These are phyloP conservation scores for Empidonax traillii DNA, from an alignment of 2,113 vertebrate genomes.

Conservation along the genomic window DNA sequence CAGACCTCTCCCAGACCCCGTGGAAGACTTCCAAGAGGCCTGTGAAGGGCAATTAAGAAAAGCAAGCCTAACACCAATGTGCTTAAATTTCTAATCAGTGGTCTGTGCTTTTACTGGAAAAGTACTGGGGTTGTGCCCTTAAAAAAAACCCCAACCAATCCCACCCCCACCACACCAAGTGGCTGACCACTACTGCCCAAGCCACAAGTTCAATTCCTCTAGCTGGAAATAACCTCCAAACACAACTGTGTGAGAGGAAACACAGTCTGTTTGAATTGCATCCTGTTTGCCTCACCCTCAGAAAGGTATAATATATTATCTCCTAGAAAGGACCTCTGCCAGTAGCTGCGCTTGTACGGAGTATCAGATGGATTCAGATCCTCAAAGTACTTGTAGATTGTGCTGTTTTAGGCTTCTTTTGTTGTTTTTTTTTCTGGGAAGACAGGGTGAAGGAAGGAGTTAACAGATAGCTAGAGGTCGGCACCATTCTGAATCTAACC, in stretches of 20 bases:
- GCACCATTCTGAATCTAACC: background rate
- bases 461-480: background rate
- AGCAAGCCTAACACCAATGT: background rate
- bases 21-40: constrained; percentile 7
- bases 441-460: background rate
- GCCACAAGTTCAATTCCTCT: background rate
- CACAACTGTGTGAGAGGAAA: background rate
- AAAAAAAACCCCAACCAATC: background rate
- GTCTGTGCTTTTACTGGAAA: background rate
- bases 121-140: background rate
- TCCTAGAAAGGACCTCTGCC: background rate
- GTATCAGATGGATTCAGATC: background rate
- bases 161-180: background rate
- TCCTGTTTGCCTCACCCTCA: background rate
- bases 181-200: background rate
- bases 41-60: background rate
- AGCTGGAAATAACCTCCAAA: constrained; percentile 19
- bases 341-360: background rate
- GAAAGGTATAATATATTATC: background rate
- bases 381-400: background rate
- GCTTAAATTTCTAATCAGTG: background rate
- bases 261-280: constrained; percentile 1
- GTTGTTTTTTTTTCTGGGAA: background rate
- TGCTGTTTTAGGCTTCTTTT: background rate
- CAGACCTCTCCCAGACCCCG: background rate